phyloP scores from a whole-genome alignment of 2,113 vertebrate genomes.

The Aramus guarauna region DNA sequence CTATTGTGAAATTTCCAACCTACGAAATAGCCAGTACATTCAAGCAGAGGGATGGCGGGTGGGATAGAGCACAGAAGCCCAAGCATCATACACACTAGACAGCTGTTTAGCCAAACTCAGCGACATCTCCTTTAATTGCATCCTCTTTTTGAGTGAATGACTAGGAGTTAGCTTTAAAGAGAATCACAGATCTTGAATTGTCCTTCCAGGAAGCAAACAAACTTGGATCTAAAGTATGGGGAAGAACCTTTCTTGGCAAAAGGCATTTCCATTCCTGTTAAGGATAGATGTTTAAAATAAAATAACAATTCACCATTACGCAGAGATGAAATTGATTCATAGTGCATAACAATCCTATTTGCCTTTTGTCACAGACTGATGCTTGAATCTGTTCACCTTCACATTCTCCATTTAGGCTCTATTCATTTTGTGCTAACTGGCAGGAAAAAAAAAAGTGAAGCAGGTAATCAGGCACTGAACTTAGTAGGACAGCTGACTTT shows the following conservation, averaged over 20 bases:
- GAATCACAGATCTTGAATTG: neutral
- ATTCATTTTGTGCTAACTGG: neutral
- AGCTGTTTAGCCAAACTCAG: neutral
- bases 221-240: neutral
- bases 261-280: neutral
- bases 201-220: neutral
- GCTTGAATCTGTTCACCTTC: neutral
- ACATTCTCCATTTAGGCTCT: neutral
- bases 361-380: neutral
- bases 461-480: neutral
- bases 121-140: neutral
- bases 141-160: neutral
- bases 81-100: fast-evolving
- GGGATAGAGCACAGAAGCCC: neutral
- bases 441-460: neutral
- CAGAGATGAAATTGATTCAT: neutral
- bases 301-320: neutral
- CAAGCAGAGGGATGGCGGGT: neutral
- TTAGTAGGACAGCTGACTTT: neutral
- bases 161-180: neutral
- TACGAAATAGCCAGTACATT: neutral
- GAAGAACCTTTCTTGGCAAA: neutral
- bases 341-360: neutral
- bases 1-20: neutral
- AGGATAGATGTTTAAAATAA: neutral